Evolutionary conservation across 2,888 invertebrate species (phyloP), one percentile per base, ranked within the genome.

Genomic region (Caenorhabditis zanzibari): DNA sequence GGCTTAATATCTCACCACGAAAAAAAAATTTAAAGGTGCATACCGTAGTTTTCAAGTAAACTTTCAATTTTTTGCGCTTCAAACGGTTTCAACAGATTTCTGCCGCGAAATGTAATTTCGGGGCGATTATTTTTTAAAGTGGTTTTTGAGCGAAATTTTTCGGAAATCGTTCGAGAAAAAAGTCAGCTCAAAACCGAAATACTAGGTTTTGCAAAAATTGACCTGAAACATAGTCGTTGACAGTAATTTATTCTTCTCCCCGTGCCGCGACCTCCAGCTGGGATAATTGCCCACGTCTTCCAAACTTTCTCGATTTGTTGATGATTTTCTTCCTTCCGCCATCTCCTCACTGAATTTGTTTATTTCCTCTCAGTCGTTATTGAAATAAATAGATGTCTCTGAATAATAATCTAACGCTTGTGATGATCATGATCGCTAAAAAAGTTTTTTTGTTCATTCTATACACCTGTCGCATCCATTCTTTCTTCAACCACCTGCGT

Each of bases 231-330:
- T 38, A 38, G 38, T 38, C 38, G 38, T 6, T 38, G 38, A 38
- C 52, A 24, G 19, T 12, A 28, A 59, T 19, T 35, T 19, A 19
- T n/a, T 35, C 32, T 19, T n/a, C 28, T 66, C n/a, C 35, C 38
- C 56, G 69, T 38, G 32, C 38, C 41, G 54, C 54, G 35, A 56
- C 69, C 26, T 66, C 35, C 66, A 12, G 22, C 52, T 35, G 66
- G 5, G 49, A 52, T 52, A 69, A 26, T 54, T 52, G 38, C 52
- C 22, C 38, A 35, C 69, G 69, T 56, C 69, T 54, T 69, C 22
- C 38, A 69, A 56, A 19, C 24, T 35, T 38, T 35, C 35, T 49
- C 64, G 14, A 64, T 47, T 64, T 47, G 28, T 64, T 49, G 32
- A 59, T 19, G 28, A 32, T 4, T 49, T 35, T 49, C n/a, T 47